These are phyloP conservation scores for Macropodus opercularis DNA, from an alignment of 2,797 vertebrate genomes.

Conservation along the genomic window DNA sequence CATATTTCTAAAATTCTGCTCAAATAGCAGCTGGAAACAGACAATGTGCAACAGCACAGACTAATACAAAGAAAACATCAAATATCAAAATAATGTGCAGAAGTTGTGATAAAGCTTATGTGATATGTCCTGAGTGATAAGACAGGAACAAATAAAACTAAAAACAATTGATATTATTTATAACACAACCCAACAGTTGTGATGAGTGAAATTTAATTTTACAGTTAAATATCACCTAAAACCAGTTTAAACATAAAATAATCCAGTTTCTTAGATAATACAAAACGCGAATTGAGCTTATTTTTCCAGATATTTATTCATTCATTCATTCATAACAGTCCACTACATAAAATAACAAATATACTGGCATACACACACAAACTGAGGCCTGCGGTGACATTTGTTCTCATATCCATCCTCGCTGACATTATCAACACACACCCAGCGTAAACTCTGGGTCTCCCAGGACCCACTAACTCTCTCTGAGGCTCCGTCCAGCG, in stretches of 20 bases:
- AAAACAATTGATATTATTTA: not conserved
- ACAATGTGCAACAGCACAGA: no score
- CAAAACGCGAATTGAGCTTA: not conserved
- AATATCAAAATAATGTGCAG: not conserved
- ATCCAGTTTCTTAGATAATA: not conserved
- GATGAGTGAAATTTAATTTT: not conserved
- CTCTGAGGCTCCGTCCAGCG: conserved; percentile 26
- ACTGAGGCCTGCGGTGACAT: conserved; percentile 24
- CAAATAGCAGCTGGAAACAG: no score
- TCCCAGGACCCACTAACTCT: conserved; percentile 42
- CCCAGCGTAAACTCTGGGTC: conserved; percentile 40
- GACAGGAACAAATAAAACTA: no score
- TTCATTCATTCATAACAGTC: conserved; percentile 55
- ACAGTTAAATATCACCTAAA: not conserved
- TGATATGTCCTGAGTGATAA: no score
- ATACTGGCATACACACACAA: not conserved
- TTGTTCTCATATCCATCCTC: conserved; percentile 57
- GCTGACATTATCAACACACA: conserved; percentile 56
- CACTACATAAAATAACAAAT: conserved; percentile 14
- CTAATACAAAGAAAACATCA: not conserved
- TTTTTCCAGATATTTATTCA: conserved; percentile 5
- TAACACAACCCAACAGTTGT: not conserved
- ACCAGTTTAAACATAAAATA: not conserved
- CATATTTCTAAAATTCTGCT: no score
- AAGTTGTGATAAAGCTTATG: no score